A percentile compares a stretch with the other conserved stretches of the same genome.
Conservation (phyloP, 2,113 vertebrate species). For the Anhinga anhinga region DNA sequence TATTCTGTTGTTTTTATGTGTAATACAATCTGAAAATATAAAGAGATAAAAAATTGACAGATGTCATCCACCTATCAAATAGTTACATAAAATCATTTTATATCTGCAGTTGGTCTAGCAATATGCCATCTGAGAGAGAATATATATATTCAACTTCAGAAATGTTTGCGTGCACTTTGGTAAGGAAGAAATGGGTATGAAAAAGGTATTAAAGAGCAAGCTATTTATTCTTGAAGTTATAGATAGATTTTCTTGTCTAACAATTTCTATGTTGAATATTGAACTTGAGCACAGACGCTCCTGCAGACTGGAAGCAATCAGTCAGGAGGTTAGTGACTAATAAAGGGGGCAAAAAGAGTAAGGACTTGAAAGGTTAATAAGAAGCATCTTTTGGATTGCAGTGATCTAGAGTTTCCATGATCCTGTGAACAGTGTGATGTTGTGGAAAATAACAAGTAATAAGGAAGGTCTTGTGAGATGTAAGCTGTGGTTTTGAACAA, state of each 20-base stretch:
- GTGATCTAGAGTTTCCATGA: background rate
- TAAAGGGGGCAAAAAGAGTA: background rate
- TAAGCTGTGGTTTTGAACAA: background rate
- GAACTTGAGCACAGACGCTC: rapidly evolving
- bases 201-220: background rate
- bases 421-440: background rate
- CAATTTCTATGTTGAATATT: background rate
- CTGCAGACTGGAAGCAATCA: background rate
- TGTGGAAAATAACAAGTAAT: background rate
- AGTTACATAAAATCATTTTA: background rate
- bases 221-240: background rate
- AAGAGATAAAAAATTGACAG: background rate
- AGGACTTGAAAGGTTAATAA: background rate
- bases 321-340: background rate
- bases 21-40: background rate
- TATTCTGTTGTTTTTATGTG: background rate
- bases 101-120: background rate
- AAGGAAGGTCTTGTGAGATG: background rate
- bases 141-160: background rate
- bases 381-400: background rate
- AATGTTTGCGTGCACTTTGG: background rate
- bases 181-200: background rate
- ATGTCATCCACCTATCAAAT: background rate
- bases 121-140: background rate
- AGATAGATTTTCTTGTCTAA: background rate